phyloP scores from a whole-genome alignment of 2,888 invertebrate genomes.

The Pseudoips prasinana region DNA sequence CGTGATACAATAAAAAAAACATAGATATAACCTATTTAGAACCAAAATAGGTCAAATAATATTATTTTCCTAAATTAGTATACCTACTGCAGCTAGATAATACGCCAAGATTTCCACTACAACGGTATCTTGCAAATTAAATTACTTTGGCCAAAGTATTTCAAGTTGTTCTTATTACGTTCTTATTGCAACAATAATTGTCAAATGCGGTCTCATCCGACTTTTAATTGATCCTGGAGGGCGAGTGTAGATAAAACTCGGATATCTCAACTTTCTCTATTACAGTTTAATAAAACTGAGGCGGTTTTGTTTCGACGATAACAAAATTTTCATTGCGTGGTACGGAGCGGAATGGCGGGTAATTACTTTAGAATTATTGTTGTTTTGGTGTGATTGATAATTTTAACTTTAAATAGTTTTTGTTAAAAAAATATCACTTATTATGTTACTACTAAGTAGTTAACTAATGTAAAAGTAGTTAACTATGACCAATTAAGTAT shows the following conservation, averaged over 20 bases:
- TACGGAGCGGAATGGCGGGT: conserved; percentile 48
- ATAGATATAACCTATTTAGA: no score
- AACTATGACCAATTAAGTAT: no score
- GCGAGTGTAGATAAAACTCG: conserved; percentile 76
- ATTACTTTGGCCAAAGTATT: conserved; percentile 37
- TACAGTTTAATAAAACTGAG: conserved; percentile 78
- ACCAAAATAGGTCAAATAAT: no score
- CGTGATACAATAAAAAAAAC: no score
- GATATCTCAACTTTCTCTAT: conserved; percentile 79
- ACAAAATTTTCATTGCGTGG: conserved; percentile 65
- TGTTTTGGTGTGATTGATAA: conserved; percentile 14
- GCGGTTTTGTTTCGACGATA: conserved; percentile 70
- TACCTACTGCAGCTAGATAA: no score
- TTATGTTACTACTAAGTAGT: no score
- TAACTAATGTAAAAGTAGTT: no score
- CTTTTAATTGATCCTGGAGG: conserved; percentile 83
- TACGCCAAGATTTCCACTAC: conserved; percentile 7
- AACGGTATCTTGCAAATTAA: conserved; percentile 31
- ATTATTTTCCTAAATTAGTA: no score
- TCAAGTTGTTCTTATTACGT: conserved; percentile 49
- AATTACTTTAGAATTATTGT: conserved; percentile 38
- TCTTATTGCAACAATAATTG: conserved; percentile 76
- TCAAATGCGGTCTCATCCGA: conserved; percentile 63
- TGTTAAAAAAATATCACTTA: no score
- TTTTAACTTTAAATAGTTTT: conserved; percentile 1